Base-by-base conservation (phyloP, 2,113 vertebrate species). In the Phaethon lepturus region DNA sequence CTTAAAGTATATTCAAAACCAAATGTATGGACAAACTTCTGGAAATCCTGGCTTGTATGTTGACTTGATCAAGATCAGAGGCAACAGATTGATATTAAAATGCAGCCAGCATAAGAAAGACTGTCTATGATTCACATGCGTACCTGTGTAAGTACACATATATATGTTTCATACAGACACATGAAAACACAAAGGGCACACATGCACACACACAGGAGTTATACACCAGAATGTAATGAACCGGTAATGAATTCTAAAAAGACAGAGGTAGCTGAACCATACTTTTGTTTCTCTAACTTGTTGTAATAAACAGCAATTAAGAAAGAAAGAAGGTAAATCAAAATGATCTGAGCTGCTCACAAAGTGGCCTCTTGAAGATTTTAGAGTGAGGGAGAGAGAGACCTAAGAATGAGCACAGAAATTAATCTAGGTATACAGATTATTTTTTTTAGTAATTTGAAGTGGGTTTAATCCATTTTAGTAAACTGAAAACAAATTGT, bases 241-340 rank as follows among this genome's bases (percentile, higher is more conserved):
- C 5, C 6, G 31, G 29, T 10, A 8, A 35, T 3, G 13, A 66
- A 25, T 31, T 50, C 18, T 50, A 28, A n/a, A 40, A 64, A 28
- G 12, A 56, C 0, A 45, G 23, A 69, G 19, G 28, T 3, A 75
- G 5, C 6, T 49, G 18, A 53, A 59, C 20, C 24, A 49, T 2
- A 0, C 6, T 71, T 75, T 35, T 93, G 3, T 31, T n/a, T 60
- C 62, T 45, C 28, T 31, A 40, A 50, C 11, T 23, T 63, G 9
- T n/a, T 62, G 22, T 23, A 40, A 71, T 28, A 71, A 77, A 49
- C 7, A 80, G 3, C 5, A 90, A 52, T 17, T 25, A 67, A 60
- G 13, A 74, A 69, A 11, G 4, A 55, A 59, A 49, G 35, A 33
- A 13, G 6, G 4, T 49, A 63, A 63, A 64, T 58, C 7, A 38